These are phyloP conservation scores for Steinernema khuongi DNA, from an alignment of 1,140 invertebrate genomes.

Conservation along the genomic window DNA sequence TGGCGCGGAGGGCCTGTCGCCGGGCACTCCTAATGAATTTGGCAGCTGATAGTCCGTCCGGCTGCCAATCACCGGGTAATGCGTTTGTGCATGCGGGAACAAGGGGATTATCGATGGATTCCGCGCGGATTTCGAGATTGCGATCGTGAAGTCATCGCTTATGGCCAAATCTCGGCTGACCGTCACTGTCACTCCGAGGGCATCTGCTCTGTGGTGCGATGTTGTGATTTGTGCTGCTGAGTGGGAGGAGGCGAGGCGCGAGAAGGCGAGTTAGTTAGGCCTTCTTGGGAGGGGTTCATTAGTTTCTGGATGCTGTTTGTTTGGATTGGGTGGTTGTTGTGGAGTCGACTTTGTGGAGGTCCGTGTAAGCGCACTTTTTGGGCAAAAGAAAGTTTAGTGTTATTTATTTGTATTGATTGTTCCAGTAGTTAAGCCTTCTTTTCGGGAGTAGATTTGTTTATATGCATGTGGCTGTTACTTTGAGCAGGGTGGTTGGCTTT, in stretches of 20 bases:
- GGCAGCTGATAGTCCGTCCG: slow-evolving; percentile 8
- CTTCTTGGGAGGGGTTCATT: too few species aligned
- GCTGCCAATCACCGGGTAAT: not conserved
- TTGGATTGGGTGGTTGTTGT: too few species aligned
- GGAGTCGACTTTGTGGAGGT: too few species aligned
- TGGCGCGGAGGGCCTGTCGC: not conserved
- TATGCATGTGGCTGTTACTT: too few species aligned
- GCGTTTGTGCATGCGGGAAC: not conserved
- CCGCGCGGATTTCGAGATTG: slow-evolving; percentile 5
- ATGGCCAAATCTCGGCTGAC: not conserved
- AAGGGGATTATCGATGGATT: not conserved
- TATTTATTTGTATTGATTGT: too few species aligned
- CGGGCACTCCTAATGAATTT: not conserved
- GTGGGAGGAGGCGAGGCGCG: not conserved
- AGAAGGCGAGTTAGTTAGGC: too few species aligned
- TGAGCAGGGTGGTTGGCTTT: too few species aligned
- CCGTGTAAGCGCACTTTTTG: too few species aligned
- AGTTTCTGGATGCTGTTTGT: too few species aligned
- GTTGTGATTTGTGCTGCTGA: not conserved
- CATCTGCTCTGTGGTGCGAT: not conserved
- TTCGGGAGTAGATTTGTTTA: too few species aligned
- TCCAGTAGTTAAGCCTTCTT: too few species aligned
- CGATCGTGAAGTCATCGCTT: slow-evolving; percentile 3
- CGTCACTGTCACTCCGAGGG: not conserved
- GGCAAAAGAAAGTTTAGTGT: too few species aligned